These are phyloP conservation scores for Psophia crepitans DNA, from an alignment of 2,113 vertebrate genomes.

Conservation along the genomic window DNA sequence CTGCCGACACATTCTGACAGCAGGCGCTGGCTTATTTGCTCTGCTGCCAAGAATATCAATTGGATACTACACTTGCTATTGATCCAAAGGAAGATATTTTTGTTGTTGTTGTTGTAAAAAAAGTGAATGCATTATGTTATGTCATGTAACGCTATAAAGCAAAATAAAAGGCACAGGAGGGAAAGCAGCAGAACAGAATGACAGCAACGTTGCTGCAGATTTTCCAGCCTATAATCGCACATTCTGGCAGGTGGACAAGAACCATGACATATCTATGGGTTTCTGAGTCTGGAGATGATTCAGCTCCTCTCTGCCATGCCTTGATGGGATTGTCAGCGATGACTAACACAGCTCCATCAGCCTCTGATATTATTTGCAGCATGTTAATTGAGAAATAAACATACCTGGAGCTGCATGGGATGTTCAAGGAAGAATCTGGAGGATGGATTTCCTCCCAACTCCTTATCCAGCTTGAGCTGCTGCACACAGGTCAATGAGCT, in stretches of 20 bases:
- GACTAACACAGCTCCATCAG: not conserved
- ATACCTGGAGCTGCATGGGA: not conserved
- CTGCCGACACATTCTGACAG: not conserved
- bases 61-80: constrained; percentile 31
- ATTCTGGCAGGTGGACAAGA: not conserved
- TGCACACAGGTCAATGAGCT: not conserved
- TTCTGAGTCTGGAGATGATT: not conserved
- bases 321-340: not conserved
- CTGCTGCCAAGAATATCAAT: constrained; percentile 55
- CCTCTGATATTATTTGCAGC: not conserved
- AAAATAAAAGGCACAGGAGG: constrained; percentile 1
- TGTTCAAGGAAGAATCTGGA: not conserved
- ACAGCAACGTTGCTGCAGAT: not conserved
- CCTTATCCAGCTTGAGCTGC: not conserved
- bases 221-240: not conserved
- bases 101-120: not conserved
- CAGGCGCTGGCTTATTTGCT: constrained; percentile 8
- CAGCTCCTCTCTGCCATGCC: not conserved
- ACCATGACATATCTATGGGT: not conserved
- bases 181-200: not conserved
- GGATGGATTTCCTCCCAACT: not conserved
- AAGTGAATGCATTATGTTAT: constrained; percentile 20
- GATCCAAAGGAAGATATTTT: constrained; percentile 43
- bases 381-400: not conserved
- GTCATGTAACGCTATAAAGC: constrained; percentile 1